phyloP scores from a whole-genome alignment of 2,797 vertebrate species.

The Muscicapa striata region DNA sequence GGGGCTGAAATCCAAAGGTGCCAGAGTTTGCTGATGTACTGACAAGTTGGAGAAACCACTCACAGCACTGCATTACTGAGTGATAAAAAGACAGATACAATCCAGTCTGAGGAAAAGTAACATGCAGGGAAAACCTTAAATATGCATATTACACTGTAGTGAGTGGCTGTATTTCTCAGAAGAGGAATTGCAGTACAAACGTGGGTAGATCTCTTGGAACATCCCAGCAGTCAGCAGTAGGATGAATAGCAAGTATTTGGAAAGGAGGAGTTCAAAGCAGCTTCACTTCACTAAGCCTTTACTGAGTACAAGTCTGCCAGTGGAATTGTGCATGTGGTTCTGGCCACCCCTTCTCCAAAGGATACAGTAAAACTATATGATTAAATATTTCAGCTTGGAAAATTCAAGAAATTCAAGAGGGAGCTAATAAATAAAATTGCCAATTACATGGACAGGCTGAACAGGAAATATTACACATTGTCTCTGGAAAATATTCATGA shows the following conservation, averaged over 20 bases:
- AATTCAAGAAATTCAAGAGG: background rate
- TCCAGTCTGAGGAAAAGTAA: background rate
- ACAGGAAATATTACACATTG: background rate
- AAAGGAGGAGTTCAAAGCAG: background rate
- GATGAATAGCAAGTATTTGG: background rate
- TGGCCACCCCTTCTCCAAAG: background rate
- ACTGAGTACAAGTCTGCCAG: background rate
- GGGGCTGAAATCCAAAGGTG: background rate
- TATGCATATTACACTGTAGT: background rate
- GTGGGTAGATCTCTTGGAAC: background rate
- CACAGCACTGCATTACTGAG: background rate
- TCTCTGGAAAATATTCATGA: background rate
- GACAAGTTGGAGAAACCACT: background rate
- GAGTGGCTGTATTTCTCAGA: background rate
- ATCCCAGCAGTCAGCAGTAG: background rate
- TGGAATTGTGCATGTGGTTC: background rate
- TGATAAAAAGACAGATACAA: background rate
- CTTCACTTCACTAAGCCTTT: background rate
- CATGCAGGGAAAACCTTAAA: background rate
- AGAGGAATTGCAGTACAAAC: background rate
- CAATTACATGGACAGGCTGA: background rate
- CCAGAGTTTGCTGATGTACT: background rate
- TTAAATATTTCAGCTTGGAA: background rate
- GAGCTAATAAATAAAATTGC: background rate
- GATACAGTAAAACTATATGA: background rate